phyloP scores from a whole-genome alignment of 92 coral and sea anemone species.

The Heliopora coerulea region DNA sequence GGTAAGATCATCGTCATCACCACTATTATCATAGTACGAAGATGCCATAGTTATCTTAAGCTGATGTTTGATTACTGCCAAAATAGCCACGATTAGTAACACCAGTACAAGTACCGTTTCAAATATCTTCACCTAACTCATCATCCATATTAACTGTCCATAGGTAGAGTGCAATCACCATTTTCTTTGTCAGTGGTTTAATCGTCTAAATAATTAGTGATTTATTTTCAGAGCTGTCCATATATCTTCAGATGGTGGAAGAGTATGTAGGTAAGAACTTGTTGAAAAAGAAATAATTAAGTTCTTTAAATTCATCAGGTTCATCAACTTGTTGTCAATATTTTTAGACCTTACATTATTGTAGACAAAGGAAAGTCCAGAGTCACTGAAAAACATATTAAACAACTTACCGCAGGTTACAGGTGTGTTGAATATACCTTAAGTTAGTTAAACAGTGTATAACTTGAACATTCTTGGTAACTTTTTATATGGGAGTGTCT shows the following conservation, averaged over 20 bases:
- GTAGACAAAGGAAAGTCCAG: slow-evolving; percentile 70
- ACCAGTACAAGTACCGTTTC: too few species aligned
- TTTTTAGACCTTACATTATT: slow-evolving; percentile 82
- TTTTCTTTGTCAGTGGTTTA: neutral
- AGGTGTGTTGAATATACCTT: slow-evolving; percentile 55
- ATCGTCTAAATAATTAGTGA: neutral
- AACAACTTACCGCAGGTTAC: slow-evolving; percentile 78
- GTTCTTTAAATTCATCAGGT: neutral
- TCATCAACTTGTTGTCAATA: neutral
- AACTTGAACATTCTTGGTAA: too few species aligned
- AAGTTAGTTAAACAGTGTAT: too few species aligned
- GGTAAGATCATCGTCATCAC: neutral
- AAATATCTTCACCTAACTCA: too few species aligned
- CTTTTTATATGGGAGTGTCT: too few species aligned
- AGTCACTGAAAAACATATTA: slow-evolving; percentile 81
- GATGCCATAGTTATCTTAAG: too few species aligned
- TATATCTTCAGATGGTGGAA: slow-evolving; percentile 94
- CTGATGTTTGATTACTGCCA: too few species aligned
- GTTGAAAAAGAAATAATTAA: neutral
- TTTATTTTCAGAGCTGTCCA: slow-evolving; percentile 66
- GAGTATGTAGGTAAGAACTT: slow-evolving; percentile 82
- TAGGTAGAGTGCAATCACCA: neutral
- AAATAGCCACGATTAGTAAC: too few species aligned
- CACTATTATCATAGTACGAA: neutral
- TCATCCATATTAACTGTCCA: neutral